Evolutionary conservation across 1,140 invertebrate genomes (phyloP).

Genomic region (Portunus trituberculatus): DNA sequence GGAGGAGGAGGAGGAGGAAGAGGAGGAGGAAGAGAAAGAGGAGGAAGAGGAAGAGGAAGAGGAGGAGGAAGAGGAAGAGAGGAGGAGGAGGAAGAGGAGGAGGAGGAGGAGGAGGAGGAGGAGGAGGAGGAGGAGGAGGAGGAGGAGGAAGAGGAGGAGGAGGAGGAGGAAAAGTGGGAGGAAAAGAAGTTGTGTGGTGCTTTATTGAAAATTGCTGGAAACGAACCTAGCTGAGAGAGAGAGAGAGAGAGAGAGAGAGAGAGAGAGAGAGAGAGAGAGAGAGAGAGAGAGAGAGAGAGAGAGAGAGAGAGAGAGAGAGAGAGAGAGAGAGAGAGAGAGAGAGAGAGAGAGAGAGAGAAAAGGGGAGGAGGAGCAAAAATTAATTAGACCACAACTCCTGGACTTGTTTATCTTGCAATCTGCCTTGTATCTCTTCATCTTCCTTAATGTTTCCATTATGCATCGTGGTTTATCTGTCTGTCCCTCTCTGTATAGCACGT

Average conservation of each 20-base stretch:
- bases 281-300: conserved; percentile 33
- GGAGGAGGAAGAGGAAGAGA: not conserved
- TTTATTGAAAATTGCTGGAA: not conserved
- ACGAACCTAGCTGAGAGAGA: not conserved
- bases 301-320: not conserved
- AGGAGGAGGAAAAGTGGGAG: not conserved
- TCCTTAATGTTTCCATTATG: not conserved
- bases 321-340: not conserved
- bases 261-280: conserved; percentile 37
- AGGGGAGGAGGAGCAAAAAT: not conserved
- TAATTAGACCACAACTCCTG: not conserved
- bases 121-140: not conserved
- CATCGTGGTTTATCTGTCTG: not conserved
- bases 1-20: not conserved
- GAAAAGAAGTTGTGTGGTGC: not conserved
- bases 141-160: not conserved
- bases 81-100: no score
- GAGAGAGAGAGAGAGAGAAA: conserved; percentile 37
- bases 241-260: conserved; percentile 40
- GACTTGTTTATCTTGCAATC: no score
- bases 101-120: not conserved
- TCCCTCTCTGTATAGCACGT: no score
- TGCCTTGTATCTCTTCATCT: no score
- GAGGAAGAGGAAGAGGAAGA: not conserved
- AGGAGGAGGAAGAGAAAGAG: not conserved